phyloP scores from a whole-genome alignment of 2,113 vertebrate species.

The Lepus timidus region DNA sequence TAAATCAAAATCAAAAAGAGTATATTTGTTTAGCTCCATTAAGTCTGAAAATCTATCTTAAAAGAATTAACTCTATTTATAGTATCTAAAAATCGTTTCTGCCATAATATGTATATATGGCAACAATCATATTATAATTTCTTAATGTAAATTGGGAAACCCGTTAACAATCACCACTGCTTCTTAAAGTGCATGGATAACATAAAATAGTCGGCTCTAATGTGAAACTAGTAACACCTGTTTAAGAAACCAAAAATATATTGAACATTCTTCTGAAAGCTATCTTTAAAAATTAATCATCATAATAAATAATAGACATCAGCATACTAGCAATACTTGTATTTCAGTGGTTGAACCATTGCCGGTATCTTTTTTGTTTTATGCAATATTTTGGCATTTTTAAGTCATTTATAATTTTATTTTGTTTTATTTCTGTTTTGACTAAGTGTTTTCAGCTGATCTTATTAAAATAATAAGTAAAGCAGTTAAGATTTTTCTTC shows the following conservation, averaged over 20 bases:
- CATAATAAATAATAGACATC: neutral
- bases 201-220: neutral
- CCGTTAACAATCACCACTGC: neutral
- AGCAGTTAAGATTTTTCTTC: neutral
- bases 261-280: neutral
- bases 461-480: neutral
- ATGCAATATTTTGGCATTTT: neutral
- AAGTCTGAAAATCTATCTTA: neutral
- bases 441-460: neutral
- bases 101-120: neutral
- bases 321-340: neutral
- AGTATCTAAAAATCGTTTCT: neutral
- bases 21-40: neutral
- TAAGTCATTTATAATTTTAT: neutral
- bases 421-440: too few species aligned
- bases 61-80: neutral
- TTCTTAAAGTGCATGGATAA: neutral
- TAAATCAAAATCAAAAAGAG: fast-evolving
- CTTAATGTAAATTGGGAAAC: neutral
- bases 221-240: neutral
- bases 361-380: neutral
- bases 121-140: neutral
- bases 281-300: neutral
- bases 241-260: neutral
- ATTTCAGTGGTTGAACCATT: neutral